Percentiles rank a stretch among this genome's conserved stretches.
These are phyloP conservation scores for Ophion ventricosus DNA, from an alignment of 2,888 invertebrate species.

Conservation along the genomic window DNA sequence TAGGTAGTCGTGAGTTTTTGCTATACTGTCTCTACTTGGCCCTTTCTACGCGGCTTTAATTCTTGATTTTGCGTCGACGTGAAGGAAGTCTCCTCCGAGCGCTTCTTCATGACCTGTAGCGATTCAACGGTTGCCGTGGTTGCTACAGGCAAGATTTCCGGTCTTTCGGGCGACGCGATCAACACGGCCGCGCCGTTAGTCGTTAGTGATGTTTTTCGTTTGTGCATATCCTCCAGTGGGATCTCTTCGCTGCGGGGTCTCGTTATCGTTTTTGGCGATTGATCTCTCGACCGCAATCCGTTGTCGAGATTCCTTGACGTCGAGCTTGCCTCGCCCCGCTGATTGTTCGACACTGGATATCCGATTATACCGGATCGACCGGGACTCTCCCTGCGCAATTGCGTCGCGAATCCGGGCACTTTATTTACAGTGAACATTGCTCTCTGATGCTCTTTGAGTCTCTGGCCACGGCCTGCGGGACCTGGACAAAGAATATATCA, in stretches of 20 bases:
- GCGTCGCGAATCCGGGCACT: slow-evolving; percentile 85
- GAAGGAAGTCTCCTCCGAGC: slow-evolving; percentile 92
- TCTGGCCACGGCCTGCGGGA: slow-evolving; percentile 77
- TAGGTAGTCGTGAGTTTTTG: slow-evolving; percentile 70
- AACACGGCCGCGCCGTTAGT: slow-evolving; percentile 69
- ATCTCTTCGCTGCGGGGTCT: slow-evolving; percentile 92
- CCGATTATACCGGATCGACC: slow-evolving; percentile 63
- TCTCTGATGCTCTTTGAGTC: slow-evolving; percentile 77
- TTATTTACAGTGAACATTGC: slow-evolving; percentile 81
- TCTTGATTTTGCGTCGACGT: slow-evolving; percentile 86
- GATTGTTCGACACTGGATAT: slow-evolving; percentile 68
- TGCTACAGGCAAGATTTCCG: slow-evolving; percentile 55
- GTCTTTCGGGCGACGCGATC: slow-evolving; percentile 58
- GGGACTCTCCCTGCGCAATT: slow-evolving; percentile 84
- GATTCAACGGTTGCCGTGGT: slow-evolving; percentile 67
- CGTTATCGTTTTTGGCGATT: slow-evolving; percentile 90
- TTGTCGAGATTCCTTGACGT: slow-evolving; percentile 74
- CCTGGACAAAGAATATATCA: slow-evolving; percentile 69
- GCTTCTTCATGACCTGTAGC: slow-evolving; percentile 70
- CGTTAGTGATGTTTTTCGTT: slow-evolving; percentile 78
- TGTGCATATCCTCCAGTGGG: slow-evolving; percentile 90
- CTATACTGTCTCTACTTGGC: slow-evolving; percentile 87
- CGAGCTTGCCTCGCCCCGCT: slow-evolving; percentile 71
- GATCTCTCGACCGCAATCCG: slow-evolving; percentile 87
- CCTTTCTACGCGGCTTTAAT: slow-evolving; percentile 84